phyloP scores from a whole-genome alignment of 2,797 vertebrate genomes.

The Diplodus sargus region DNA sequence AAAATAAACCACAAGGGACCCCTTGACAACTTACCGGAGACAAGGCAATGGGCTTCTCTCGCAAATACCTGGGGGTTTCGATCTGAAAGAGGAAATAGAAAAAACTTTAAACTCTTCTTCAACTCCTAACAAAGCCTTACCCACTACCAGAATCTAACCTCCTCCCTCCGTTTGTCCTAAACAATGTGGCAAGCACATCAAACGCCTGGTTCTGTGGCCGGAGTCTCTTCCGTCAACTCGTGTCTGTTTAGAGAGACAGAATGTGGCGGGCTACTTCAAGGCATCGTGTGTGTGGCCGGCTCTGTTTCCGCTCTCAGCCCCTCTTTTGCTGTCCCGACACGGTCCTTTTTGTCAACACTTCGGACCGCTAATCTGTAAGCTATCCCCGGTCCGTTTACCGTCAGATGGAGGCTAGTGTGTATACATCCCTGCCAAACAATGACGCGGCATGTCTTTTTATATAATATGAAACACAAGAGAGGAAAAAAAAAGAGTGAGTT shows the following conservation, averaged over 20 bases:
- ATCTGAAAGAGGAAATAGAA: constrained; percentile 85
- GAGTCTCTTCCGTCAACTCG: constrained; percentile 75
- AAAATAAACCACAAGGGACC: constrained; percentile 26
- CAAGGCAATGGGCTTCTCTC: constrained; percentile 87
- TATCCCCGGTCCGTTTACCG: constrained; percentile 65
- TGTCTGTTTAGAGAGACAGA: constrained; percentile 79
- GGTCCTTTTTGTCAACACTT: constrained; percentile 77
- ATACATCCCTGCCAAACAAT: constrained; percentile 67
- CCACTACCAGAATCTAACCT: constrained; percentile 61
- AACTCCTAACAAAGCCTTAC: constrained; percentile 57
- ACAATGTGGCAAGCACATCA: constrained; percentile 81
- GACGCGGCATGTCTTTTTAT: constrained; percentile 67
- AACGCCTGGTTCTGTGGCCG: constrained; percentile 71
- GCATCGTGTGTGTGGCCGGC: constrained; percentile 71
- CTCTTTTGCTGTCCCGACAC: constrained; percentile 56
- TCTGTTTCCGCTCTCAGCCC: constrained; percentile 69
- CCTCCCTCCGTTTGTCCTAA: constrained; percentile 75
- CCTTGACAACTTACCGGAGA: constrained; percentile 87
- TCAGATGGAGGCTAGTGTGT: constrained; percentile 66
- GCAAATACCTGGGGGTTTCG: constrained; percentile 94
- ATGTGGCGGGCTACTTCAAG: constrained; percentile 71
- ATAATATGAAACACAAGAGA: constrained; percentile 60
- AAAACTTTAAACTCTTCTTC: constrained; percentile 50
- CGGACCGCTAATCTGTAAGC: constrained; percentile 77
- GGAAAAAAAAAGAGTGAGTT: constrained; percentile 35